Evolutionary conservation across 2,888 invertebrate species (phyloP), one percentile per base, ranked within the genome.

Genomic region (Corbicula japonica): DNA sequence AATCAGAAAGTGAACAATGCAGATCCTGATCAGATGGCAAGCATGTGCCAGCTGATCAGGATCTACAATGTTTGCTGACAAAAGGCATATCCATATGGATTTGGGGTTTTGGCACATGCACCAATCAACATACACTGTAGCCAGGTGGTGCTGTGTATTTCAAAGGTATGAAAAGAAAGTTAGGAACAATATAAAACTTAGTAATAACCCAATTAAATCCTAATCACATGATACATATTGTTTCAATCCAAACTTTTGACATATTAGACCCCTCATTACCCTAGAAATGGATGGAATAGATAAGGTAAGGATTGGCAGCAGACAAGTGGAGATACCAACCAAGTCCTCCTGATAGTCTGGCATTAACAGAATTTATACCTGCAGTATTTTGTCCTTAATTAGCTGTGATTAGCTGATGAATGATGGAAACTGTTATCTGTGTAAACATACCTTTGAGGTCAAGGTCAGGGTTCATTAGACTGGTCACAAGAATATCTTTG

Each of bases 231-330:
- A n/a, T n/a, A 34, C 65, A 65, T 65, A 52, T 65, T 65, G 65
- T 65, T 65, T 54, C 41, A 41, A 66, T 66, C 66, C 35, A 4
- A 8, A 21, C 30, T 2, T 18, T 23, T 38, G 66, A 66, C 66
- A 54, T 38, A 28, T 54, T 54, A 66, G 35, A 38, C 52, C 38
- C 38, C 26, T 30, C 54, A 52, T 54, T 66, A 41, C 38, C 12
- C 66, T 54, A 41, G 54, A 38, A 52, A 54, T 41, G 54, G 66
- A 66, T 66, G 54, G 38, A n/a, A 18, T 5, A 54, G 66, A 54
- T 66, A 54, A 38, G 26, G n/a, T 10, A 34, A 1, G n/a, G 18
- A 26, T 28, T 26, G 26, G 52, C n/a, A 41, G 52, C 3, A 26
- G n/a, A 41, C 18, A 26, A 38, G 26, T n/a, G 26, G 44, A 4